Base-by-base conservation (phyloP, 2,113 vertebrate species). In the Calyptommatus sinebrachiatus region DNA sequence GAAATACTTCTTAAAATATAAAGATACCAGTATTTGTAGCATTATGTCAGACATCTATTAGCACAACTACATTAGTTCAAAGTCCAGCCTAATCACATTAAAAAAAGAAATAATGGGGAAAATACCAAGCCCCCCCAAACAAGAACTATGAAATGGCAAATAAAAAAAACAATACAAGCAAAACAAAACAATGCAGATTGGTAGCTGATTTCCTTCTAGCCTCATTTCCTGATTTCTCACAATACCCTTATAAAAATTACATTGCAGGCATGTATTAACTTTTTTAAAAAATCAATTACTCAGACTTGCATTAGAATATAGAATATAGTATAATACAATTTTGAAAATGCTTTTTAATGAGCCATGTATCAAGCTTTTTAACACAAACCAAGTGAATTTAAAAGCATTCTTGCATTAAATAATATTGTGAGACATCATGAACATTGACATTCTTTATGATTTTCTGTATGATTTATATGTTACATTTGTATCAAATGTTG, bases 101-200 rank as follows among this genome's bases (percentile, higher is more conserved):
- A 86, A 48, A 89, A 69, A 92, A 87, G 82, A 88, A 93, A 89
- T 67, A 16, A 57, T 86, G 89, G 89, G 86, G 41, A 85, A 73
- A 16, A 72, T 67, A 92, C 89, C 84, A 62, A 24, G 5, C 20
- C 73, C 81, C 73, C 84, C 82, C 35, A 68, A 35, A 87, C 82
- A 82, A 77, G 26, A 12, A 82, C 53, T 60, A 68, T 11, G 86
- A 4, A 91, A 26, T 74, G 79, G 86, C 80, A 86, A 73, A 89
- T 88, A 21, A 67, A 90, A 88, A 89, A 90, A 82, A 87, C 61
- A 89, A 85, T 81, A 72, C 85, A 76, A 90, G 87, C 22, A 87
- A 84, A 79, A 24, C 53, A 82, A 72, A 86, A 57, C 53, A 18
- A 67, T 83, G 2, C 41, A 53, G 62, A 67, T 45, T 10, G 84